Evolutionary conservation across 2,888 invertebrate species (phyloP).

Genomic region (Augiades crinisus): DNA sequence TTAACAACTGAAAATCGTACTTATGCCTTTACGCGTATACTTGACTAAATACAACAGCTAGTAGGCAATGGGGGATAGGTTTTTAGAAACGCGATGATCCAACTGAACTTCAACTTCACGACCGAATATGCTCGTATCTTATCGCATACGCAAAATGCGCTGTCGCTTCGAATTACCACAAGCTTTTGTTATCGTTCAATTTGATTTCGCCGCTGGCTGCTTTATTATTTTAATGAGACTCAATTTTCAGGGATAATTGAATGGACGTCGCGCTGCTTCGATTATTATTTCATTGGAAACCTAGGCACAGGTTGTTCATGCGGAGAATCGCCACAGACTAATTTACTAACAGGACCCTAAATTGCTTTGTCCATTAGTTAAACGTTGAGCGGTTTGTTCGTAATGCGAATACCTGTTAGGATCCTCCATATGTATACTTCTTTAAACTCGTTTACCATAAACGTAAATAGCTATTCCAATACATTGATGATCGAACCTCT

Average conservation of each 20-base stretch:
- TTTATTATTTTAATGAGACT: constrained; percentile 81
- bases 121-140: constrained; percentile 35
- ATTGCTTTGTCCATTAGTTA: constrained; percentile 28
- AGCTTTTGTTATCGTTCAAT: constrained; percentile 80
- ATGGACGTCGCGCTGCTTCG: constrained; percentile 65
- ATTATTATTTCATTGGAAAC: constrained; percentile 71
- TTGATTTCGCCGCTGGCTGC: constrained; percentile 73
- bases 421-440: too few species aligned
- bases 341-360: constrained; percentile 28
- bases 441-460: too few species aligned
- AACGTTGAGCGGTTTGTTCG: constrained; percentile 18
- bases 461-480: too few species aligned
- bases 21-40: too few species aligned
- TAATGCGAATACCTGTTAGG: constrained; percentile 12
- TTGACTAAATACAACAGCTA: neutral
- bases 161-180: constrained; percentile 68
- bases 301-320: constrained; percentile 31
- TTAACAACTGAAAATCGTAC: too few species aligned
- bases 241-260: constrained; percentile 79
- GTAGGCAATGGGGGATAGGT: neutral
- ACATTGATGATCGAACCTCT: too few species aligned
- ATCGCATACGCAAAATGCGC: constrained; percentile 46
- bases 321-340: constrained; percentile 26
- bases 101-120: constrained; percentile 3
- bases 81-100: neutral